Evolutionary conservation across 23 tunicate species (phyloP).

Genomic region (Trididemnum miniatum): DNA sequence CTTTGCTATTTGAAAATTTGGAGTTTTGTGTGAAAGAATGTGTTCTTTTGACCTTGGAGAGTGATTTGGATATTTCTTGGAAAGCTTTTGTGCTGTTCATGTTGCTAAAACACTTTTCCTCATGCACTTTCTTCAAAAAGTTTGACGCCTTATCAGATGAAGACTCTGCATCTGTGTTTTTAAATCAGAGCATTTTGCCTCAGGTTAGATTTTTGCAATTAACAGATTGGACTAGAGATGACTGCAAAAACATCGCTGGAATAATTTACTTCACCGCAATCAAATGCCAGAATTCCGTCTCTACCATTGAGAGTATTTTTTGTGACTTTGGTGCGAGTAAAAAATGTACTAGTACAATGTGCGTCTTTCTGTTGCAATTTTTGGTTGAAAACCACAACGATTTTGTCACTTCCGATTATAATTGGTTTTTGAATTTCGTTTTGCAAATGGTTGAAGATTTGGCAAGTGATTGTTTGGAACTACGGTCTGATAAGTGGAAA

Average conservation of each 20-base stretch:
- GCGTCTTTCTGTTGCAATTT: neutral
- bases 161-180: slow-evolving; percentile 15
- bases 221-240: neutral
- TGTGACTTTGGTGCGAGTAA: neutral
- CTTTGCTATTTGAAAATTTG: neutral
- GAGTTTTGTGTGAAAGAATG: neutral
- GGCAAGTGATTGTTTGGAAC: neutral
- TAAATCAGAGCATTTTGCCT: neutral
- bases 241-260: neutral
- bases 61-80: neutral
- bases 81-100: neutral
- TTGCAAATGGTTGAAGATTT: neutral
- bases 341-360: neutral
- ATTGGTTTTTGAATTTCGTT: slow-evolving; percentile 9
- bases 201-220: neutral
- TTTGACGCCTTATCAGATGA: no score
- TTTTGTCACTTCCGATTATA: neutral
- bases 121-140: neutral
- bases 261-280: neutral
- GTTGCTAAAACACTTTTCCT: neutral
- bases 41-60: neutral
- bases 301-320: neutral
- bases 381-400: neutral
- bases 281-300: neutral
- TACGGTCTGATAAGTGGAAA: neutral